Evolutionary conservation across 2,113 vertebrate genomes (phyloP), one percentile per base, ranked within the genome.

Genomic region (Myotis brandtii): DNA sequence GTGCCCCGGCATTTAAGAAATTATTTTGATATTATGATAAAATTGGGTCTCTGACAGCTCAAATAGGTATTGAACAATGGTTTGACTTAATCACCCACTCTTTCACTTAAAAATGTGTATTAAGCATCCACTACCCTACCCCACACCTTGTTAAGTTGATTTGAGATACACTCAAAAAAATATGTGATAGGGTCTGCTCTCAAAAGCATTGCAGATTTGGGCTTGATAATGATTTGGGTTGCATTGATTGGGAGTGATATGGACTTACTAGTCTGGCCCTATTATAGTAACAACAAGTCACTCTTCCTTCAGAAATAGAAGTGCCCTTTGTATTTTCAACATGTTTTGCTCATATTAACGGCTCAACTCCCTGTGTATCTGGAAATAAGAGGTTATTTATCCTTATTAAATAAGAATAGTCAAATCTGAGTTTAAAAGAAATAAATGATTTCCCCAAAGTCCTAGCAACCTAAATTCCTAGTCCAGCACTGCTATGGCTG

Each of bases 231-330:
- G 34, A 93, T 92, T 84, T 70, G 9, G 43, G 27, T 30, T 67
- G 59, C 80, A n/a, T 3, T 72, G 48, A 79, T 34, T 86, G 17
- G 5, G 4, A 86, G n/a, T 37, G 23, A 75, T 21, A 8, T 1
- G 23, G 16, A 20, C 34, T 30, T 82, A 30, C 52, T 81, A 66
- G 32, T 77, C 27, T 59, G 72, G 7, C 27, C 18, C 67, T 77
- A 37, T 80, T 64, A 76, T 16, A 76, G 6, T 34, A 76, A 48
- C 9, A 72, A 66, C 2, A 37, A 86, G 23, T 32, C 32, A 62
- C 54, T 86, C 69, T 95, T 95, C 52, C 81, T 79, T 27, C 12
- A 94, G 70, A 90, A 89, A 89, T 6, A 37, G 30, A 67, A 46
- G 3, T 70, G 16, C 16, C 21, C 6, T 52, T 84, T 54, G n/a